Evolutionary conservation across 2,888 invertebrate species (phyloP), one percentile per base, ranked within the genome.

Genomic region (Spodoptera exigua): DNA sequence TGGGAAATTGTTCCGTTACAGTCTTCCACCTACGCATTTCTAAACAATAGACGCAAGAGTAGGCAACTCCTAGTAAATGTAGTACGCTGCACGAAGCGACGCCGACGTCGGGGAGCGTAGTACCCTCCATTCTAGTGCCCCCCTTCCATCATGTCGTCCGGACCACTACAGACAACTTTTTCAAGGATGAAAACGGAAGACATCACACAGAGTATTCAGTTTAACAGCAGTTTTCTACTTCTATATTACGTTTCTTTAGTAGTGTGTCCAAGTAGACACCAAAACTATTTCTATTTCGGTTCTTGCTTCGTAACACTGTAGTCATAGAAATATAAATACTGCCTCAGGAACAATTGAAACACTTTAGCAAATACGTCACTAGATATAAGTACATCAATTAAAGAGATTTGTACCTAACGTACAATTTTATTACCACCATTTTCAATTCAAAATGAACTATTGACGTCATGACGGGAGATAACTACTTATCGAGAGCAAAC

Each of bases 381-480:
- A 32, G 37, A 41, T 17, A 16, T 60, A 48, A 46, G 47, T 45
- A 52, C 17, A 41, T 13, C 35, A 62, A 56, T 59, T 53, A 55
- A 57, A 68, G 18, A 60, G 70, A 74, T 74, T 60, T 63, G 73
- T 68, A 70, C 74, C 69, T 75, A 79, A 72, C 74, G 68, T 71
- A 60, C 59, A 68, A 70, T 76, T 74, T 79, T 76, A 74, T 81
- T 70, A 68, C 61, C 68, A 74, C 56, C 72, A 80, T 79, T 79
- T 81, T 81, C 72, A 80, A 78, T 79, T 81, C 75, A 78, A 83
- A 83, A 81, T 70, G 74, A 76, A 78, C 82, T 66, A 86, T 88
- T 89, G 88, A 89, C 90, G 89, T 90, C 90, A 88, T 70, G 63
- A 66, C 67, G 65, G 52, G 52, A 80, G 84, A 85, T 86, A 87